Evolutionary conservation across 1,140 invertebrate species (phyloP).

Genomic region (Thaumatotibia leucotreta): DNA sequence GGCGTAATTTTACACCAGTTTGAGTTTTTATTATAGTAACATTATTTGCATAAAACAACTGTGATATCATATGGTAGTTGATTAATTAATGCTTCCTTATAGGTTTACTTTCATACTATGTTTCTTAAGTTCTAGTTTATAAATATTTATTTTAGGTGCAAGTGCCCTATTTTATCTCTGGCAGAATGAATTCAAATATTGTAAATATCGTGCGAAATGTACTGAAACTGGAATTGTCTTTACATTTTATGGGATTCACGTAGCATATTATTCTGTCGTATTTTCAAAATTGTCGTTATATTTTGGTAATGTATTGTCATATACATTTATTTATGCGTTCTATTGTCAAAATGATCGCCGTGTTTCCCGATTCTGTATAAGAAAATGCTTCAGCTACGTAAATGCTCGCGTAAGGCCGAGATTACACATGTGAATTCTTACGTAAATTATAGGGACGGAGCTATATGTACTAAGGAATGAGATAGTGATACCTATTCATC

Average conservation of each 20-base stretch:
- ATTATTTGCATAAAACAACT: conserved; percentile 75
- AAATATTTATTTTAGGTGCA: conserved; percentile 39
- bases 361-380: background rate
- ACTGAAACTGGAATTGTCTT: conserved; percentile 64
- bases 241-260: background rate
- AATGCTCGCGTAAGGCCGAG: background rate
- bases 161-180: conserved; percentile 19
- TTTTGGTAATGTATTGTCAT: background rate
- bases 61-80: conserved; percentile 73
- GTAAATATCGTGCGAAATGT: conserved; percentile 53
- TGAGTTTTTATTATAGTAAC: conserved; percentile 19
- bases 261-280: background rate
- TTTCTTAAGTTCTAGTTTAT: conserved; percentile 35
- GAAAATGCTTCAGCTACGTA: background rate
- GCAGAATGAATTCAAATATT: conserved; percentile 31
- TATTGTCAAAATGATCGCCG: background rate
- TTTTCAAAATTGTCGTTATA: background rate
- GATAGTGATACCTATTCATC: no score
- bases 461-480: no score
- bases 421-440: no score
- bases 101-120: conserved; percentile 52
- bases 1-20: conserved; percentile 2
- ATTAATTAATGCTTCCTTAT: conserved; percentile 68
- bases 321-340: no score
- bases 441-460: no score